These are phyloP conservation scores for Anagyrus pseudococci DNA, from an alignment of 2,888 invertebrate genomes.

Conservation along the genomic window DNA sequence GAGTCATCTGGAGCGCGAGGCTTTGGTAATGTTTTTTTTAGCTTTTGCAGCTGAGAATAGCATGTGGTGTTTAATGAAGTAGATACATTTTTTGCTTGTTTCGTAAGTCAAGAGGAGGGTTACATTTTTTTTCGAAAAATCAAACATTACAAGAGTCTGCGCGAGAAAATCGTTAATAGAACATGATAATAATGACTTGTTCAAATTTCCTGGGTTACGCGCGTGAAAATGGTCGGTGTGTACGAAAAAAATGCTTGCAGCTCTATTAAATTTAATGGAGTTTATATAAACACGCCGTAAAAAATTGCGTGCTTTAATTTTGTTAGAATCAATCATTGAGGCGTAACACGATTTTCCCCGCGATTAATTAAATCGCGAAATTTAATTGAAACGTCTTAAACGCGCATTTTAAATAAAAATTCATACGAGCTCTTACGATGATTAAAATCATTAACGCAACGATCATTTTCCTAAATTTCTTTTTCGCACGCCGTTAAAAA, in stretches of 20 bases:
- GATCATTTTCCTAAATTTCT: too few relatives aligned
- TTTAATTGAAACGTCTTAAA: too few relatives aligned
- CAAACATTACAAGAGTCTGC: too few relatives aligned
- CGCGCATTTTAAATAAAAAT: too few relatives aligned
- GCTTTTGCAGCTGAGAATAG: not conserved
- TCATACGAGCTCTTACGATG: too few relatives aligned
- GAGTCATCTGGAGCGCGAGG: conserved; percentile 3
- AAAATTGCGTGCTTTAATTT: too few relatives aligned
- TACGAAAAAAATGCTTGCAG: not conserved
- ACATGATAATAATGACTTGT: conserved; percentile 20
- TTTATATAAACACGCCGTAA: too few relatives aligned
- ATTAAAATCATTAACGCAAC: too few relatives aligned
- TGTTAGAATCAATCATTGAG: too few relatives aligned
- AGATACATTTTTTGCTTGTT: conserved; percentile 5
- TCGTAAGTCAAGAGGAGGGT: not conserved
- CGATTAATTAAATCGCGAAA: not conserved
- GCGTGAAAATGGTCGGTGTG: not conserved
- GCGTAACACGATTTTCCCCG: too few relatives aligned
- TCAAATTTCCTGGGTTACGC: conserved; percentile 4
- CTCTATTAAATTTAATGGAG: conserved; percentile 2
- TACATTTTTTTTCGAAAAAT: not conserved
- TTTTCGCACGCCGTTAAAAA: too few relatives aligned
- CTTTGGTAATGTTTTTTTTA: conserved; percentile 6
- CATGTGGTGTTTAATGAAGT: conserved; percentile 12
- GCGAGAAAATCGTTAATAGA: conserved; percentile 8